These are phyloP conservation scores for Epiblema foenella DNA, from an alignment of 2,888 invertebrate species.

Conservation along the genomic window DNA sequence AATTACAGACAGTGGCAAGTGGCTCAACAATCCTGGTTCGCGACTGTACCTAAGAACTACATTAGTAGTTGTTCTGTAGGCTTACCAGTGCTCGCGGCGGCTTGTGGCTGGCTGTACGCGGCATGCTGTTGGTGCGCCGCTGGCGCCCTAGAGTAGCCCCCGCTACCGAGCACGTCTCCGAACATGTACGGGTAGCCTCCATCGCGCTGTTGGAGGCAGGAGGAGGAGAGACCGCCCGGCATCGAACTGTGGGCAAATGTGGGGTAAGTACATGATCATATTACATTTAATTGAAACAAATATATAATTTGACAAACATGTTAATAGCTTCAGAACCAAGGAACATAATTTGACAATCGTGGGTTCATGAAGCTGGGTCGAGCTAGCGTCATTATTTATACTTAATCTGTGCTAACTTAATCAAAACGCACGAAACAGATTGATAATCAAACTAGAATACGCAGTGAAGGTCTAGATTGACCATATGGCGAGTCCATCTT, in stretches of 20 bases:
- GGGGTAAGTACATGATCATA: not conserved
- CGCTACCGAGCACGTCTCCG: constrained; percentile 92
- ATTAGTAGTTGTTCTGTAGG: no score
- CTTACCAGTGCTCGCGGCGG: constrained; percentile 85
- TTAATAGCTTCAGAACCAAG: no score
- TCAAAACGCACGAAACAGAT: not conserved
- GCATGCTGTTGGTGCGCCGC: constrained; percentile 91
- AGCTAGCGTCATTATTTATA: no score
- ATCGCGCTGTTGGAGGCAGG: constrained; percentile 93
- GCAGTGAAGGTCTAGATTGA: not conserved
- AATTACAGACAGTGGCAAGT: no score
- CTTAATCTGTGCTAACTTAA: no score
- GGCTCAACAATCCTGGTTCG: no score
- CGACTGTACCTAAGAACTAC: no score
- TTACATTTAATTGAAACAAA: no score
- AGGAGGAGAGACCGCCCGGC: constrained; percentile 92
- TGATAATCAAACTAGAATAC: not conserved
- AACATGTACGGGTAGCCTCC: constrained; percentile 96
- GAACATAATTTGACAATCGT: no score
- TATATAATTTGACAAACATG: no score
- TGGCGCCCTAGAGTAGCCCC: constrained; percentile 88
- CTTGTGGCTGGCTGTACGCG: constrained; percentile 86
- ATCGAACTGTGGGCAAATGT: constrained; percentile 88
- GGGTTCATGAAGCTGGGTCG: no score
- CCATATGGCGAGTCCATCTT: not conserved